Conservation (phyloP, 2,888 invertebrate species). For the Diadegma fenestrale region DNA sequence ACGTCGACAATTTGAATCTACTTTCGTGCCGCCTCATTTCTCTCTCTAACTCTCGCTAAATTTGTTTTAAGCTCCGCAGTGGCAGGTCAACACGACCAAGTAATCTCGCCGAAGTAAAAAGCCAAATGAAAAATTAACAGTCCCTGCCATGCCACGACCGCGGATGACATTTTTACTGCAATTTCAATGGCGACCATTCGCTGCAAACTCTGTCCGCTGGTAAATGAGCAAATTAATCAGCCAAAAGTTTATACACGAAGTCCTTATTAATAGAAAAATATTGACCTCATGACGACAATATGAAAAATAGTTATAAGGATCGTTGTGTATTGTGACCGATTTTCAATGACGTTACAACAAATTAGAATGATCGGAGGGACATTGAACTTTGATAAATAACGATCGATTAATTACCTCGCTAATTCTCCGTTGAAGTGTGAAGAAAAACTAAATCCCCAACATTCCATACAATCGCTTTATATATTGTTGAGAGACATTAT, state of each 20-base stretch:
- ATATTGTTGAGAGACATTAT: neutral
- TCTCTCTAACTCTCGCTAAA: slow-evolving; percentile 7
- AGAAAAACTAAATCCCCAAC: neutral
- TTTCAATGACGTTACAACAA: neutral
- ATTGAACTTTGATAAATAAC: neutral
- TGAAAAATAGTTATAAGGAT: neutral
- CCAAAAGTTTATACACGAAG: neutral
- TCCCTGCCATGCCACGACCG: neutral
- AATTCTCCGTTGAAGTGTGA: neutral
- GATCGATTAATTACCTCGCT: neutral
- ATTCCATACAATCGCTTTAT: neutral
- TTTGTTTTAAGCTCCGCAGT: slow-evolving; percentile 26
- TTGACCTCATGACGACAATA: neutral
- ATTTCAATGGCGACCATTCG: slow-evolving; percentile 9
- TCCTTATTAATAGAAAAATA: neutral
- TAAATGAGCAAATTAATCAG: neutral
- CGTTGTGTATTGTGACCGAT: neutral
- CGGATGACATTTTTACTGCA: slow-evolving; percentile 14
- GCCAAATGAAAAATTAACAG: slow-evolving; percentile 15
- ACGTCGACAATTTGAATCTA: slow-evolving; percentile 54
- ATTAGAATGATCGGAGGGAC: neutral
- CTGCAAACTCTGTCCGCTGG: neutral
- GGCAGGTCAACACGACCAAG: neutral
- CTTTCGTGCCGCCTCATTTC: slow-evolving; percentile 37
- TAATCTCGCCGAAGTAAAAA: slow-evolving; percentile 11